These are phyloP conservation scores for Netelia fuscicornis DNA, from an alignment of 2,888 invertebrate genomes.

Conservation along the genomic window DNA sequence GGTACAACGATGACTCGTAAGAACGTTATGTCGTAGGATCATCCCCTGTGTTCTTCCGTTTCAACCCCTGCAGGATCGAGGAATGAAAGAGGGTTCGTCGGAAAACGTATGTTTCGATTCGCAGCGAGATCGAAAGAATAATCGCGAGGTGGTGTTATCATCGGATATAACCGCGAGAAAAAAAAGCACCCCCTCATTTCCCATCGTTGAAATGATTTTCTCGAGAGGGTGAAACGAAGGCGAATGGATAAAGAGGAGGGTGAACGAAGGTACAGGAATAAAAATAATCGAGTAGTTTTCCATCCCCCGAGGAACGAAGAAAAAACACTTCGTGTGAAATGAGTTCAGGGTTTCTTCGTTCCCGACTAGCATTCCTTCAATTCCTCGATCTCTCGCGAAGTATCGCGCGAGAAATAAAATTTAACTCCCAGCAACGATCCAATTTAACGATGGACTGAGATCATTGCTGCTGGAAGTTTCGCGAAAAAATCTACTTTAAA, in stretches of 20 bases:
- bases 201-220: not conserved
- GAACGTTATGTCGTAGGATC: not conserved
- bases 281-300: constrained; percentile 14
- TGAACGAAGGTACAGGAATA: constrained; percentile 2
- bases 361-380: not conserved
- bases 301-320: constrained; percentile 4
- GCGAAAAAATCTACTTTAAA: not conserved
- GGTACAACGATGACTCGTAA: not conserved
- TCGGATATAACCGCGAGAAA: not conserved
- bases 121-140: not conserved
- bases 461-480: constrained; percentile 38
- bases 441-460: constrained; percentile 21
- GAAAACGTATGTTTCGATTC: not conserved
- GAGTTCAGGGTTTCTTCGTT: constrained; percentile 23
- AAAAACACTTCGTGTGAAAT: constrained; percentile 19
- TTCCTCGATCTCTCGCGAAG: constrained; percentile 10
- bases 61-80: not conserved
- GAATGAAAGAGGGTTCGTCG: too few species aligned
- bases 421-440: constrained; percentile 6
- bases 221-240: not conserved
- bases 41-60: not conserved
- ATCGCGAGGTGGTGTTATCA: not conserved
- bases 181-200: not conserved
- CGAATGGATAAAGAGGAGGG: constrained; percentile 9
- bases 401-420: constrained; percentile 11